Evolutionary conservation across 1,140 invertebrate species (phyloP), one percentile per base, ranked within the genome.

Genomic region (Brachystomella parvula): DNA sequence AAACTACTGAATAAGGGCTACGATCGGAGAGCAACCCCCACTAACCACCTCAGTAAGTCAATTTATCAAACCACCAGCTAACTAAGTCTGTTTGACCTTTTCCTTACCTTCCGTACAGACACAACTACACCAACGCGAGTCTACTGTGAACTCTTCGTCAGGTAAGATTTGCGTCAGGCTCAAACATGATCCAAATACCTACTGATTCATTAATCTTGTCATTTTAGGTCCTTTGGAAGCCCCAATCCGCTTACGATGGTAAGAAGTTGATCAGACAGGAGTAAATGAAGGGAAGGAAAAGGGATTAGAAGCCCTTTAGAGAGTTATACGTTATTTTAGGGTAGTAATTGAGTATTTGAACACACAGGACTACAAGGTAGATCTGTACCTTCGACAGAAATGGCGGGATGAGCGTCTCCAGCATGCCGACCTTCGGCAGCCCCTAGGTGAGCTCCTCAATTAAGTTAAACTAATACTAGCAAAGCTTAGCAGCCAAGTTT

Each of bases 331-430:
- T 53, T 24, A 53, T 12, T n/a, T 53, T 15, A 6, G 9, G 6
- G 6, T 9, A 15, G 9, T 15, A 6, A n/a, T 15, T 53, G 9
- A 6, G 17, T 30, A n/a, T 12, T 47, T 29, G 17, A 19, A 2
- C 44, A 65, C 69, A 17, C 68, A 84, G 82, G 83, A 85, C 71
- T 85, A 84, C 73, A 80, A 83, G 69, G 81, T 84, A 49, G 83
- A 83, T 70, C 74, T 85, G 35, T 72, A 64, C 60, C 63, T 72
- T 2, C 74, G 82, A 44, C 80, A 84, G 72, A 79, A 78, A 31
- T 84, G 83, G 83, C 67, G 78, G 32, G 83, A 85, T 68, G 76
- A 79, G 59, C 71, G 83, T 44, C 74, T 85, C 29, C 74, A 77
- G 58, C 78, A 81, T 66, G 73, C 78, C n/a, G 78, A 81, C 30